Evolutionary conservation across 2,113 vertebrate genomes (phyloP).

Genomic region (Oreocharis arfaki): DNA sequence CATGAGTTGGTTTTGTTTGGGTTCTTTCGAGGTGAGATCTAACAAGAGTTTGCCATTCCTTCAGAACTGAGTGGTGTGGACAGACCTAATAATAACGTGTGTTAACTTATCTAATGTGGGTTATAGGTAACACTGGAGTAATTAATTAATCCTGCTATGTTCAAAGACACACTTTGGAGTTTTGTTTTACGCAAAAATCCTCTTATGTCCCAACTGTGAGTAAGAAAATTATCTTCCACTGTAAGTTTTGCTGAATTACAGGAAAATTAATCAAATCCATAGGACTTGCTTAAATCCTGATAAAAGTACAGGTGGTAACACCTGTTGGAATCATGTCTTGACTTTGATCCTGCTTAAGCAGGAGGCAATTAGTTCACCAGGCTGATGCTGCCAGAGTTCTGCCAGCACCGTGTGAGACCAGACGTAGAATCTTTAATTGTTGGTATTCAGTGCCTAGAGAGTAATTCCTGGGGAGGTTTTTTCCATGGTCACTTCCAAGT

Average conservation of each 20-base stretch:
- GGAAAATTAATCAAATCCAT: neutral
- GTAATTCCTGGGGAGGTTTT: neutral
- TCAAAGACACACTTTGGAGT: neutral
- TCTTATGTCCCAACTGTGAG: neutral
- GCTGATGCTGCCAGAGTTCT: neutral
- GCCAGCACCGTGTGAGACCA: neutral
- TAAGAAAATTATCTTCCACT: neutral
- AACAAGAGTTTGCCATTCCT: neutral
- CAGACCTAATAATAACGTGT: neutral
- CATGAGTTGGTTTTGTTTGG: neutral
- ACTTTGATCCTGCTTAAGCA: neutral
- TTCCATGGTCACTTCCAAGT: neutral
- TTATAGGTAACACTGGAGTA: neutral
- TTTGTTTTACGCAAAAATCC: neutral
- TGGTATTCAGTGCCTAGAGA: neutral
- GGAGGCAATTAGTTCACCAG: neutral
- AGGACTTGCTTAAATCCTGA: neutral
- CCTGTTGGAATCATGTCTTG: neutral
- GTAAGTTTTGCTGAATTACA: neutral
- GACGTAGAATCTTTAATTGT: neutral
- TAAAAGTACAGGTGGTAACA: neutral
- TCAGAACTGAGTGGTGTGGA: neutral
- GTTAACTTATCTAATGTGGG: neutral
- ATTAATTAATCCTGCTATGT: neutral
- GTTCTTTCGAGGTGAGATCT: neutral